Evolutionary conservation across 1,140 invertebrate species (phyloP).

Genomic region (Marisa cornuarietis): DNA sequence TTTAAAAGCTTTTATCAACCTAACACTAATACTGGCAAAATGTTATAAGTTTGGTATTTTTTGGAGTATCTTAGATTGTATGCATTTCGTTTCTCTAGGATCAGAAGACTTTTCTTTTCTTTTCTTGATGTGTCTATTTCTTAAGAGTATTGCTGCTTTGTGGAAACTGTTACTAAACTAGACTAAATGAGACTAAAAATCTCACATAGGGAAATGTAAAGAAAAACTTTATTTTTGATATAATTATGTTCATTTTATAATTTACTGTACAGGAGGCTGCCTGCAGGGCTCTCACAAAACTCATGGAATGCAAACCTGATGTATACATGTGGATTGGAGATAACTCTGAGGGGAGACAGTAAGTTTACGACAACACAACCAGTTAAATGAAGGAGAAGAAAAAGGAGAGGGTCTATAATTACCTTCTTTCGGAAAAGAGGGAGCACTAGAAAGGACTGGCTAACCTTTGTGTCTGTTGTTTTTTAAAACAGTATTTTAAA

Average conservation of each 20-base stretch:
- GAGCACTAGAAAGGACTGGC: no score
- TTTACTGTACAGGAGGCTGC: constrained; percentile 8
- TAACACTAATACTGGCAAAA: no score
- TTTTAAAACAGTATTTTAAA: no score
- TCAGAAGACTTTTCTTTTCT: no score
- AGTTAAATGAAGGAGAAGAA: background rate
- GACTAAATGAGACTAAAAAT: background rate
- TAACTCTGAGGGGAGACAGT: constrained; percentile 37
- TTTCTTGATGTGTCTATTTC: no score
- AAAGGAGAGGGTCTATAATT: background rate
- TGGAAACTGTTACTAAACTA: no score
- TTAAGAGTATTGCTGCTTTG: no score
- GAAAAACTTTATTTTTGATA: background rate
- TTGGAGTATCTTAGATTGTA: no score
- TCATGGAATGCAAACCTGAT: constrained; percentile 36
- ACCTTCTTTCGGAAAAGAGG: background rate
- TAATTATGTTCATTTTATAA: background rate
- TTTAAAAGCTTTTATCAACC: no score
- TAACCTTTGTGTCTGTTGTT: no score
- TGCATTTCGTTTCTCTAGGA: no score
- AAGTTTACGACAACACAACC: constrained; percentile 2
- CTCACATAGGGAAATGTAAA: background rate
- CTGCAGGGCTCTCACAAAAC: constrained; percentile 29
- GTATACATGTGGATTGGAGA: constrained; percentile 40
- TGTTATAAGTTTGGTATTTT: no score